These are phyloP conservation scores for Globodera rostochiensis DNA, from an alignment of 1,140 invertebrate species.

Conservation along the genomic window DNA sequence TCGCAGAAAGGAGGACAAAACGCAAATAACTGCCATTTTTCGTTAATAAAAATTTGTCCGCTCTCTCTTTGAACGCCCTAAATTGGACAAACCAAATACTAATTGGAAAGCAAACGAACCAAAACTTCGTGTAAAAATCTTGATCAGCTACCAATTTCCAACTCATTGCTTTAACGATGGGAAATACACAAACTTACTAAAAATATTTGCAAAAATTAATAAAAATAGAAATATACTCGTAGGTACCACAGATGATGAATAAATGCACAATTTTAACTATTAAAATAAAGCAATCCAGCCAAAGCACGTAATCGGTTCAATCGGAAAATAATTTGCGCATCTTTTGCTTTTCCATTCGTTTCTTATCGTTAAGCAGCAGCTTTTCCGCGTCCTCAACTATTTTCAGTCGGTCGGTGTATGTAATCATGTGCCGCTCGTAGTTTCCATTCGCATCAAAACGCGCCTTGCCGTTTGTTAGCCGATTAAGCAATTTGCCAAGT, in stretches of 20 bases:
- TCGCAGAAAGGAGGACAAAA: conserved; percentile 19
- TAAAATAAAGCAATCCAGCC: no score
- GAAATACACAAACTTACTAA: no score
- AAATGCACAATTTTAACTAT: no score
- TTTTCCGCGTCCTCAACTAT: neutral
- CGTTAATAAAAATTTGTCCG: conserved; percentile 23
- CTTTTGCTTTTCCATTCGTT: conserved; percentile 1
- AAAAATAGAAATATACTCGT: no score
- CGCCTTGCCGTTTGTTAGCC: conserved; percentile 14
- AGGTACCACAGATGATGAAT: no score
- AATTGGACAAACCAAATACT: neutral
- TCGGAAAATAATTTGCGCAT: no score
- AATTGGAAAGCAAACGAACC: conserved; percentile 10
- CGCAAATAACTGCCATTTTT: conserved; percentile 5
- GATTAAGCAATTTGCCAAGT: conserved; percentile 37
- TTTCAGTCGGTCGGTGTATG: conserved; percentile 19
- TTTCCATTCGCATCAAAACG: conserved; percentile 34
- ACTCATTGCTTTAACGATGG: no score
- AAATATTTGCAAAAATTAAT: no score
- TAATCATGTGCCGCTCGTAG: conserved; percentile 18
- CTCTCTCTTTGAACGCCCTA: conserved; percentile 5
- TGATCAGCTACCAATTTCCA: neutral
- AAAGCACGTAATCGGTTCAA: no score
- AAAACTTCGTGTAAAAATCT: conserved; percentile 8
- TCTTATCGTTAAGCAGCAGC: neutral